A percentile compares a stretch with the other conserved stretches of the same genome.
These are phyloP conservation scores for chimpanzee (Pan troglodytes) DNA, from an alignment of 2,113 vertebrate species.

Conservation along the genomic window NHGRI_mPanTro3-v2.1_pri NC_086015.1:30365001-30365500, in stretches of 20 bases:
- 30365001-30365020: not conserved
- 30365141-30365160: slow-evolving; percentile 9
- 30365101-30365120: not conserved
- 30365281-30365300: slow-evolving; percentile 33
- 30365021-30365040: not conserved
- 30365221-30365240: not conserved
- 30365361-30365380: not conserved
- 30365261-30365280: slow-evolving; percentile 46
- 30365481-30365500: not conserved
- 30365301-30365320: slow-evolving; percentile 59
- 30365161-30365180: slow-evolving; percentile 59
- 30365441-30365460: not conserved
- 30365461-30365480: not conserved
- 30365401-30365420: not conserved
- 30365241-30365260: slow-evolving; percentile 34
- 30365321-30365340: slow-evolving; percentile 25
- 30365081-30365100: slow-evolving; percentile 26
- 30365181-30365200: slow-evolving; percentile 22
- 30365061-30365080: not conserved
- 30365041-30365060: slow-evolving; percentile 18
- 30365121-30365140: slow-evolving; percentile 48
- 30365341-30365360: slow-evolving; percentile 54
- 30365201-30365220: slow-evolving; percentile 41
- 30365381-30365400: not conserved
- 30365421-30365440: not conserved